These are phyloP conservation scores for Acrossocheilus fasciatus DNA, from an alignment of 2,797 vertebrate genomes.

Conservation along the genomic window DNA sequence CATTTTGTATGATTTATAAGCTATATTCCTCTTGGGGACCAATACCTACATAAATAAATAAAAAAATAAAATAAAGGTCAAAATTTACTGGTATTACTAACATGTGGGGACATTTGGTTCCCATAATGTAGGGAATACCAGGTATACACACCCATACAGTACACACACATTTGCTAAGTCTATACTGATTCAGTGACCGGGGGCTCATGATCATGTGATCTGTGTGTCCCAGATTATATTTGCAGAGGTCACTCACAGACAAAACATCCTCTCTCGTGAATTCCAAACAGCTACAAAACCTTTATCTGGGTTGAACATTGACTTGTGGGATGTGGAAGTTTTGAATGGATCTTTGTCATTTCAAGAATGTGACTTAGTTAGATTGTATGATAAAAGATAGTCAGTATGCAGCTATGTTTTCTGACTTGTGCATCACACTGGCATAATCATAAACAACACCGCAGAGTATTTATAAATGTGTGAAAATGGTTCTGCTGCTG, in stretches of 20 bases:
- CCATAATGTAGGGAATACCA: not conserved
- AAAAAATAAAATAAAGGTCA: not conserved
- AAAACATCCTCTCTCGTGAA: slow-evolving; percentile 27
- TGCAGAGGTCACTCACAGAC: slow-evolving; percentile 20
- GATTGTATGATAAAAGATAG: not conserved
- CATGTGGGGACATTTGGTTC: not conserved
- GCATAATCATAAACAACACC: not conserved
- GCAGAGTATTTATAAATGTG: slow-evolving; percentile 15
- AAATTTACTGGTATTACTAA: not conserved
- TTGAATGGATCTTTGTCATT: slow-evolving; percentile 10
- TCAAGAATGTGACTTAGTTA: slow-evolving; percentile 25
- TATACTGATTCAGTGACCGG: slow-evolving; percentile 28
- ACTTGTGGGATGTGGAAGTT: slow-evolving; percentile 5
- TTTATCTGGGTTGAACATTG: slow-evolving; percentile 33
- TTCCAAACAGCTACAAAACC: slow-evolving; percentile 2
- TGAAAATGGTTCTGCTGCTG: not conserved
- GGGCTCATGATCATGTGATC: slow-evolving; percentile 24
- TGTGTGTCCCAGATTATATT: slow-evolving; percentile 19
- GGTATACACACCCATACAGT: not conserved
- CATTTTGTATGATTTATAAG: not conserved
- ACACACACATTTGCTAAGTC: slow-evolving; percentile 16
- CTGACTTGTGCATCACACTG: not conserved
- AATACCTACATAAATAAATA: no score
- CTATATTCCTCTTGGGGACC: not conserved
- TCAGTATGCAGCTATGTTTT: not conserved